Evolutionary conservation across 2,113 vertebrate species (phyloP).

Genomic region (Leucopsar rothschildi): DNA sequence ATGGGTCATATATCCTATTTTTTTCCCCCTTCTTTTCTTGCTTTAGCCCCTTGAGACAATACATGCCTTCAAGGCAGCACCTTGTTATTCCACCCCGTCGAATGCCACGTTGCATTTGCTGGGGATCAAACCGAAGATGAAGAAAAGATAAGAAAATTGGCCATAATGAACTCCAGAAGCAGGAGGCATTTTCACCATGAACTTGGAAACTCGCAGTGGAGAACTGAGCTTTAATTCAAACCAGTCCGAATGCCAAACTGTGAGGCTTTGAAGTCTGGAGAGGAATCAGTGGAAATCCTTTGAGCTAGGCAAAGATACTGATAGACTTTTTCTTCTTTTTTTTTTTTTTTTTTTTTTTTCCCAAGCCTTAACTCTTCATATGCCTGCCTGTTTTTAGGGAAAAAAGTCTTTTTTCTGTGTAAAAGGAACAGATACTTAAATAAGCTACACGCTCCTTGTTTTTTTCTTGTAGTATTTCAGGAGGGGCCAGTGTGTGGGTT

Average conservation of each 20-base stretch:
- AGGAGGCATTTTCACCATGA: conserved; percentile 80
- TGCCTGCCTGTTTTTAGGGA: background rate
- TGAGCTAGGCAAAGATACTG: conserved; percentile 50
- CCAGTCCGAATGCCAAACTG: conserved; percentile 82
- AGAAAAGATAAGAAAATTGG: conserved; percentile 94
- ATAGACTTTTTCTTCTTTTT: background rate
- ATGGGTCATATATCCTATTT: conserved; percentile 64
- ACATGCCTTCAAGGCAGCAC: conserved; percentile 76
- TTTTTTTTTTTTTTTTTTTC: background rate
- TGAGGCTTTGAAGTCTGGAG: conserved; percentile 88
- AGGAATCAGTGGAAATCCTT: conserved; percentile 75
- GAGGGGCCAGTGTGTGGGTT: background rate
- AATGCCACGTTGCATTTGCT: conserved; percentile 87
- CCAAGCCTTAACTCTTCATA: background rate
- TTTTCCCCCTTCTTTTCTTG: background rate
- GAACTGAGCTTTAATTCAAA: conserved; percentile 90
- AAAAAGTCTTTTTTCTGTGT: background rate
- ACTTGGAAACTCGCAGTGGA: conserved; percentile 79
- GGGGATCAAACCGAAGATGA: conserved; percentile 84
- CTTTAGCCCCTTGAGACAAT: conserved; percentile 62
- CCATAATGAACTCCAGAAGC: conserved; percentile 93
- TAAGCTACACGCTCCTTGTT: rapidly evolving
- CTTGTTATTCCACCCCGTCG: conserved; percentile 75
- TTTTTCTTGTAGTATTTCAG: background rate
- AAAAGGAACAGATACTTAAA: background rate